phyloP scores from a whole-genome alignment of 1,140 invertebrate genomes.

The Nymphalis io region DNA sequence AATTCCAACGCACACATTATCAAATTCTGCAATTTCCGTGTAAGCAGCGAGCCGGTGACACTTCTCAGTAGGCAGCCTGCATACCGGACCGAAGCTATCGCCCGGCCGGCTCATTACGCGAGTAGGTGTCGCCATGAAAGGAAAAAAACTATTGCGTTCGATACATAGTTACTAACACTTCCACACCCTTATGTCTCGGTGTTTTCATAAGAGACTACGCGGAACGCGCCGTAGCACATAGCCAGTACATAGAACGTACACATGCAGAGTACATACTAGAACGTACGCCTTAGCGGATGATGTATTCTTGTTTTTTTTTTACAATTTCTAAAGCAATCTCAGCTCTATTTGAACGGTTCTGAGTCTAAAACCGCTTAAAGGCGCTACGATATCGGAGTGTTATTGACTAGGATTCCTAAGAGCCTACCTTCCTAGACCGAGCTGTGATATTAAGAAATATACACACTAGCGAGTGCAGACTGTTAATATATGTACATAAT shows the following conservation, averaged over 20 bases:
- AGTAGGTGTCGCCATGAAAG: not conserved
- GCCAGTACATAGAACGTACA: not conserved
- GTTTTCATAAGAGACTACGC: not conserved
- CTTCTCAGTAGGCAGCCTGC: not conserved
- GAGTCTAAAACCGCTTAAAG: not conserved
- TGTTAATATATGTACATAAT: not conserved
- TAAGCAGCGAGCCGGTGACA: not conserved
- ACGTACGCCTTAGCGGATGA: not conserved
- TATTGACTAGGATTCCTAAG: slow-evolving; percentile 14
- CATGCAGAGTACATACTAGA: not conserved
- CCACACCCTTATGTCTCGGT: not conserved
- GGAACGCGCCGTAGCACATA: not conserved
- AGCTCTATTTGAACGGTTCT: not conserved
- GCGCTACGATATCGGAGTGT: not conserved
- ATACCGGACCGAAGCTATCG: not conserved
- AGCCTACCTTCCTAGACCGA: slow-evolving; percentile 5
- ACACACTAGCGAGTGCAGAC: not conserved
- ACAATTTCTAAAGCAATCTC: not conserved
- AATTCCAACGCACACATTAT: not conserved
- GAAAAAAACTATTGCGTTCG: not conserved
- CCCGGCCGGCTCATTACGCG: not conserved
- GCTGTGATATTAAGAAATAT: slow-evolving; percentile 8
- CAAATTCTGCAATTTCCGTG: not conserved
- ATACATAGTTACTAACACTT: slow-evolving; percentile 7
- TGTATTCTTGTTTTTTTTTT: slow-evolving; percentile 4